Conservation (phyloP, 2,888 invertebrate genomes). For the Epirrita christyi region DNA sequence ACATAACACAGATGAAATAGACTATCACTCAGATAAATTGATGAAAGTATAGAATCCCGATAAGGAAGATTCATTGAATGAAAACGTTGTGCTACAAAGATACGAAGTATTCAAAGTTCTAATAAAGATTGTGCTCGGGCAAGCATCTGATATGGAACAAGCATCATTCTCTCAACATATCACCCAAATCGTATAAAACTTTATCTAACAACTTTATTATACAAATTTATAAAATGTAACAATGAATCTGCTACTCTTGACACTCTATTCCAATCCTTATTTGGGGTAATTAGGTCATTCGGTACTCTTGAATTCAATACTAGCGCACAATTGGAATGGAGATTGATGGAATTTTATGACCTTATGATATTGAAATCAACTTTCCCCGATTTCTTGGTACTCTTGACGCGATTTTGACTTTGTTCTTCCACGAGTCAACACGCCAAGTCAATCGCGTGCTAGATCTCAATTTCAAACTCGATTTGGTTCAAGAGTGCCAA, state of each 20-base stretch:
- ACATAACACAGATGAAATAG: slow-evolving; percentile 75
- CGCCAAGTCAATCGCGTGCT: too few relatives aligned
- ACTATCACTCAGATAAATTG: slow-evolving; percentile 69
- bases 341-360: too few relatives aligned
- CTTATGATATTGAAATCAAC: too few relatives aligned
- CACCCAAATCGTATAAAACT: slow-evolving; percentile 23
- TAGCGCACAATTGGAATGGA: too few relatives aligned
- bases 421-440: too few relatives aligned
- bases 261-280: too few relatives aligned
- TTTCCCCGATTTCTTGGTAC: too few relatives aligned
- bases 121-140: slow-evolving; percentile 49
- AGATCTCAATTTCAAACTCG: too few relatives aligned
- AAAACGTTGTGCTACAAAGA: slow-evolving; percentile 65
- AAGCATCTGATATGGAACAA: slow-evolving; percentile 42
- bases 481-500: too few relatives aligned
- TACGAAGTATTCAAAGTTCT: slow-evolving; percentile 52
- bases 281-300: too few relatives aligned
- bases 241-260: slow-evolving; percentile 13
- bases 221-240: slow-evolving; percentile 20
- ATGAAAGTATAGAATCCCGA: slow-evolving; percentile 63
- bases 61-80: slow-evolving; percentile 62
- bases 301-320: too few relatives aligned
- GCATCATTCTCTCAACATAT: slow-evolving; percentile 25
- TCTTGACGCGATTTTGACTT: too few relatives aligned
- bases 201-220: slow-evolving; percentile 19